Percentiles rank a stretch among this genome's conserved stretches.
Evolutionary conservation across 53 echinoderm and acorn worm genomes (phyloP).

Genomic region (Astropecten irregularis): DNA sequence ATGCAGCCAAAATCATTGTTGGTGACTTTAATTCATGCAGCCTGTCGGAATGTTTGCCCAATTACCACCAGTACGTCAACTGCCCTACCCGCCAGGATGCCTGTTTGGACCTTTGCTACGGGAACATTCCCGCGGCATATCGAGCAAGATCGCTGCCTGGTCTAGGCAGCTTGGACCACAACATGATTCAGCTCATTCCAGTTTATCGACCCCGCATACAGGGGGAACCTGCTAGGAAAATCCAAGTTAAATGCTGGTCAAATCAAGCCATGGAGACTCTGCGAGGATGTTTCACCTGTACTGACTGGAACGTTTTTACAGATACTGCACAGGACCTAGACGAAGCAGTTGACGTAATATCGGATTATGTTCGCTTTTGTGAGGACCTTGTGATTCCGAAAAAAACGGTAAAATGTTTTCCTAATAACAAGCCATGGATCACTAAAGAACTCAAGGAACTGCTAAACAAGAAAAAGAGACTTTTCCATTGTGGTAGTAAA

Average conservation of each 20-base stretch:
- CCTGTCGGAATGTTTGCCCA: background rate
- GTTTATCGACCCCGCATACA: background rate
- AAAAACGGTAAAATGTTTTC: background rate
- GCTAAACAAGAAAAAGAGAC: no score
- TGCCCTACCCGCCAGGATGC: background rate
- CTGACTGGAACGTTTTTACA: constrained; percentile 23
- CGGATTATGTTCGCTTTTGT: constrained; percentile 30
- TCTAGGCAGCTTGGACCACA: constrained; percentile 28
- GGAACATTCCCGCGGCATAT: constrained; percentile 7
- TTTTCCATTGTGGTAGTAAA: no score
- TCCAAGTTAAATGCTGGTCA: constrained; percentile 18
- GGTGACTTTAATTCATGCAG: constrained; percentile 7
- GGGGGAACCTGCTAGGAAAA: background rate
- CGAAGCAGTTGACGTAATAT: background rate
- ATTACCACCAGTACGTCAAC: background rate
- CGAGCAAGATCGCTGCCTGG: background rate
- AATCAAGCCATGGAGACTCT: background rate
- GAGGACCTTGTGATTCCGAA: constrained; percentile 22
- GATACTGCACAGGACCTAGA: background rate
- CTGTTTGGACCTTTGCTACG: constrained; percentile 22
- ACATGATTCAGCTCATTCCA: constrained; percentile 28
- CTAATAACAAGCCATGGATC: no score
- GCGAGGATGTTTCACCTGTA: constrained; percentile 27
- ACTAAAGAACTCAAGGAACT: no score
- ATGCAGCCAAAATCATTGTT: background rate